These are phyloP conservation scores for Drosophila rellima DNA, from an alignment of 2,888 invertebrate genomes.

Conservation along the genomic window DNA sequence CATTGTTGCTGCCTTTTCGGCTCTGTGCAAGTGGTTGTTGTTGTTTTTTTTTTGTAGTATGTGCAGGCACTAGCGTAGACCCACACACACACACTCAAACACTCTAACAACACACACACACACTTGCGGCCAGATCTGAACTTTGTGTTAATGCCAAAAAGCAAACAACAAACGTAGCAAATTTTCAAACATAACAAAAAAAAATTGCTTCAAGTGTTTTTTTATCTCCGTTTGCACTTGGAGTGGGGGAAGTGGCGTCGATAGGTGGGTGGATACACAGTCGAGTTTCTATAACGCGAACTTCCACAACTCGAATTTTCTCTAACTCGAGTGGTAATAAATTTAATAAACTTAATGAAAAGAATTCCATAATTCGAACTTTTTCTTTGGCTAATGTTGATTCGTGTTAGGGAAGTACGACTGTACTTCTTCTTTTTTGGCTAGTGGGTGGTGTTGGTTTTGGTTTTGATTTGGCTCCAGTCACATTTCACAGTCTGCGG, in stretches of 20 bases:
- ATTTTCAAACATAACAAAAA: conserved; percentile 34
- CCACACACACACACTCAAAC: conserved; percentile 23
- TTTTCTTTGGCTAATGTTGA: no score
- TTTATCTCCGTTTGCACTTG: conserved; percentile 10
- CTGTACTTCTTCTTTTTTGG: neutral
- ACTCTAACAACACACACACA: conserved; percentile 28
- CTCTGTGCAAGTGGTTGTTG: conserved; percentile 34
- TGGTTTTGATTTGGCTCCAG: conserved; percentile 31
- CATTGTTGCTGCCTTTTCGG: conserved; percentile 55
- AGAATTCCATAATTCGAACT: no score
- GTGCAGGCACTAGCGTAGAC: conserved; percentile 46
- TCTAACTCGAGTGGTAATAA: no score
- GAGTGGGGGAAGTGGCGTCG: conserved; percentile 1
- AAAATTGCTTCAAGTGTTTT: conserved; percentile 1
- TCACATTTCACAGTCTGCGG: conserved; percentile 51
- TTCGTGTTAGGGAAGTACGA: no score
- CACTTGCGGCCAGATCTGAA: conserved; percentile 57
- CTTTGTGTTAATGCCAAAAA: conserved; percentile 79
- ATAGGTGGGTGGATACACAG: conserved; percentile 30
- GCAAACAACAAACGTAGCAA: conserved; percentile 61
- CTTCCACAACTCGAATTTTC: no score
- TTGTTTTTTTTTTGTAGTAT: conserved; percentile 26
- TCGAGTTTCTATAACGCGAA: no score
- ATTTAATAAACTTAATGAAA: no score
- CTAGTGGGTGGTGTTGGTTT: conserved; percentile 42